A percentile compares a stretch with the other conserved stretches of the same genome.
Conservation (phyloP, 2,113 vertebrate genomes). For the Nestor notabilis region DNA sequence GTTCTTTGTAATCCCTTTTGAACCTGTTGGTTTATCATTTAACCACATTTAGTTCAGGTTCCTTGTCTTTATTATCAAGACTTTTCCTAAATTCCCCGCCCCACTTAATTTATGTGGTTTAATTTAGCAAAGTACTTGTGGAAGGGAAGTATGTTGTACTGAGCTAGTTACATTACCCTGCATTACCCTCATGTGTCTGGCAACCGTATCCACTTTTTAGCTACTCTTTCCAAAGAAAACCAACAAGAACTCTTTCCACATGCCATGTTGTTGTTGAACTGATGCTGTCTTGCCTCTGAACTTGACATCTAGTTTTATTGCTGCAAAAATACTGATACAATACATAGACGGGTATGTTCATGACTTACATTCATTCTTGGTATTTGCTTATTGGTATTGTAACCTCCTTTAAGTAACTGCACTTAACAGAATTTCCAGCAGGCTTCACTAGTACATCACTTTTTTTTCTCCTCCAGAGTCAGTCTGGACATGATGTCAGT, state of each 20-base stretch:
- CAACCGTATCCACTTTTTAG: background rate
- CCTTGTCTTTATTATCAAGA: background rate
- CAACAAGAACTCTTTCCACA: background rate
- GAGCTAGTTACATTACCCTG: background rate
- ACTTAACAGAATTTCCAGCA: background rate
- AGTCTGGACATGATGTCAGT: conserved; percentile 99
- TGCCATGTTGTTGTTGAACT: background rate
- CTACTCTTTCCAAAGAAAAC: background rate
- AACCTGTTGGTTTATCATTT: background rate
- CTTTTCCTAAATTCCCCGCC: background rate
- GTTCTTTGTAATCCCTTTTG: background rate
- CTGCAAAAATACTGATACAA: background rate
- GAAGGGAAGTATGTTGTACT: background rate
- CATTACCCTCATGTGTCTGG: background rate
- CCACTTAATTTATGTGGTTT: background rate
- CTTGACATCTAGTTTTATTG: background rate
- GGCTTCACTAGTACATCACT: background rate
- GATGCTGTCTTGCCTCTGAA: background rate
- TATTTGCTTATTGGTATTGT: background rate
- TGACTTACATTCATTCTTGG: background rate
- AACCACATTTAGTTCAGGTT: background rate
- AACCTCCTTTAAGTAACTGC: background rate
- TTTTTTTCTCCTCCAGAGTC: conserved; percentile 80
- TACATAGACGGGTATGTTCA: rapidly evolving
- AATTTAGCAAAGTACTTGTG: background rate